Evolutionary conservation across 1,140 invertebrate genomes (phyloP).

Genomic region (Pemphigus obesinymphae): DNA sequence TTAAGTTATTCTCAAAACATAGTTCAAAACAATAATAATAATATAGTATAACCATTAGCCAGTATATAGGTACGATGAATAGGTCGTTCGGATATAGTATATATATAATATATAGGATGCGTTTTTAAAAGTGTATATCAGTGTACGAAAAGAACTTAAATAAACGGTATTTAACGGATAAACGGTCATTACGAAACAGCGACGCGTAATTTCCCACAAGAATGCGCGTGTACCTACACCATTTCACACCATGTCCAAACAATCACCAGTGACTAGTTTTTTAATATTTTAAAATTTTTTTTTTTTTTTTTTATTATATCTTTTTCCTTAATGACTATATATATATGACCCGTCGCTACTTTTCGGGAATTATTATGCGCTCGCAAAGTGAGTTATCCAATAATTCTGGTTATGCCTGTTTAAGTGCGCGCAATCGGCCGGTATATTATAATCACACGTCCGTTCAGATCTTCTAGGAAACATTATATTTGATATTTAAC

Average conservation of each 20-base stretch:
- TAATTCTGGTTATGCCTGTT: conserved; percentile 25
- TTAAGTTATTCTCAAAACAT: too few species aligned
- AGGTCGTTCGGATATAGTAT: too few species aligned
- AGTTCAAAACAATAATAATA: too few species aligned
- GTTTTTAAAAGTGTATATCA: too few species aligned
- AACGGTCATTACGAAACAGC: neutral
- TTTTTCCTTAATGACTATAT: neutral
- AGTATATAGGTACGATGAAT: too few species aligned
- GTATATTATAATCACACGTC: neutral
- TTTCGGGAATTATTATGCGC: conserved; percentile 16
- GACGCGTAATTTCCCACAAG: neutral
- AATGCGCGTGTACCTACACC: neutral
- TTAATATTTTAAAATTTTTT: neutral
- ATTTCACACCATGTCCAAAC: neutral
- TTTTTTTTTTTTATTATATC: neutral
- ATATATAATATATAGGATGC: too few species aligned
- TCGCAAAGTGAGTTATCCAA: conserved; percentile 10
- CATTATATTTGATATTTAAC: neutral
- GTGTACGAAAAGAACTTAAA: too few species aligned
- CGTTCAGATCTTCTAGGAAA: neutral
- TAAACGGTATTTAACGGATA: too few species aligned
- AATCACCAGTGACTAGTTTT: conserved; percentile 1
- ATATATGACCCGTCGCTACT: conserved; percentile 15
- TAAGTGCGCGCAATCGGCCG: neutral
- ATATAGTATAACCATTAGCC: too few species aligned